Conservation (phyloP, 2,797 vertebrate species). For the Distichodus sexfasciatus region DNA sequence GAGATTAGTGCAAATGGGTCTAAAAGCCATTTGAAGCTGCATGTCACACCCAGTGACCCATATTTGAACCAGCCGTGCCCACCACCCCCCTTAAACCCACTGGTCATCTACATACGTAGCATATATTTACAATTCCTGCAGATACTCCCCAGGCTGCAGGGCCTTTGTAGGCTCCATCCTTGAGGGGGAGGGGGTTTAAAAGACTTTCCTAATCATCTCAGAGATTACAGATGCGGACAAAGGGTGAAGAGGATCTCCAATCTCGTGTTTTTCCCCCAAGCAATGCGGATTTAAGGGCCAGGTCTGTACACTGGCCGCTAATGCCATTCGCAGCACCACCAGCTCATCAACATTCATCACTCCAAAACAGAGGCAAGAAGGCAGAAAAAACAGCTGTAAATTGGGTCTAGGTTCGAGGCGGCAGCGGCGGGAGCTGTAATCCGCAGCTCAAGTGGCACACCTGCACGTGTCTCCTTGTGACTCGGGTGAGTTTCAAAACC, state of each 20-base stretch:
- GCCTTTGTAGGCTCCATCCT: constrained; percentile 29
- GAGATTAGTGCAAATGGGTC: neutral
- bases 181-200: constrained; percentile 66
- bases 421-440: constrained; percentile 77
- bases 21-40: neutral
- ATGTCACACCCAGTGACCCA: constrained; percentile 10
- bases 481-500: constrained; percentile 68
- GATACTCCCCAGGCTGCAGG: neutral
- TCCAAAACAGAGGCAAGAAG: constrained; percentile 77
- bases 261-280: constrained; percentile 70
- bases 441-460: constrained; percentile 84
- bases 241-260: constrained; percentile 76
- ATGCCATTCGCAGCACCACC: constrained; percentile 72
- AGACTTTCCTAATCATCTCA: constrained; percentile 82
- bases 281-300: constrained; percentile 78
- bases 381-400: constrained; percentile 83
- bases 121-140: constrained; percentile 13
- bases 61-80: constrained; percentile 1
- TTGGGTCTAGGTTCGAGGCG: constrained; percentile 65
- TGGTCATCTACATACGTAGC: neutral
- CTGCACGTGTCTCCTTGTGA: constrained; percentile 66
- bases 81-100: neutral
- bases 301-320: constrained; percentile 57
- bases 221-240: constrained; percentile 83
- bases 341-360: constrained; percentile 88